Evolutionary conservation across 64 coral and sea anemone species (phyloP), one percentile per base, ranked within the genome.

Genomic region (Actinia tenebrosa): DNA sequence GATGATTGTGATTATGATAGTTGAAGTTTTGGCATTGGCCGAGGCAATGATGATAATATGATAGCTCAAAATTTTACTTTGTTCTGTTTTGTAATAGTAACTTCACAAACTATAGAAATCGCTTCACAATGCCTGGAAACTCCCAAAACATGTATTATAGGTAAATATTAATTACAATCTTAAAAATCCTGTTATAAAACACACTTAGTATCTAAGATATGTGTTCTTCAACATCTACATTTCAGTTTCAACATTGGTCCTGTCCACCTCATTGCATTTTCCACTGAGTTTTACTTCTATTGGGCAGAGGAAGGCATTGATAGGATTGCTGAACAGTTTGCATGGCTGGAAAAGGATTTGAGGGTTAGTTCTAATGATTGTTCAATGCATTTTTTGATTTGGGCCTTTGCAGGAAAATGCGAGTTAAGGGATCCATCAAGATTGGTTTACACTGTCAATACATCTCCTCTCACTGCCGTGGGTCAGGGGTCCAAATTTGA

Each of bases 111-210:
- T 99, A 99, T 58, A 92, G 63, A 86, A 95, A 89, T 85, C 88
- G 96, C 43, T 99, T 99, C 72, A 84, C 93, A 50, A 99, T 99
- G 91, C 96, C 96, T 85, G 96, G 96, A 18, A 83, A 95, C 15
- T 88, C 88, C 44, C 86, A 99, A 47, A 59, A 86, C 16, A 83
- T 95, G 55, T 99, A 89, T 61, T 99, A 99, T 87, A 98, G 96
- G 96, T 98, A 90, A 52, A 16, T 50, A 81, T 7, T 58, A 14
- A 58, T 2, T 58, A 16, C 2, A 10, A 58, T 16, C 13, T 16
- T 58, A 58, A 58, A 55, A 14, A 11, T 10, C 15, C 56, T 58
- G 56, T 58, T 16, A 37, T 37, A 37, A 54, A 54, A 37, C 30
- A 37, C 0, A 37, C 30, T 37, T 37, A 37, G 30, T 37, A 37